Percentiles rank a stretch among this genome's conserved stretches.
These are phyloP conservation scores for Meteorus sp. DNA, from an alignment of 1,140 invertebrate genomes.

Conservation along the genomic window DNA sequence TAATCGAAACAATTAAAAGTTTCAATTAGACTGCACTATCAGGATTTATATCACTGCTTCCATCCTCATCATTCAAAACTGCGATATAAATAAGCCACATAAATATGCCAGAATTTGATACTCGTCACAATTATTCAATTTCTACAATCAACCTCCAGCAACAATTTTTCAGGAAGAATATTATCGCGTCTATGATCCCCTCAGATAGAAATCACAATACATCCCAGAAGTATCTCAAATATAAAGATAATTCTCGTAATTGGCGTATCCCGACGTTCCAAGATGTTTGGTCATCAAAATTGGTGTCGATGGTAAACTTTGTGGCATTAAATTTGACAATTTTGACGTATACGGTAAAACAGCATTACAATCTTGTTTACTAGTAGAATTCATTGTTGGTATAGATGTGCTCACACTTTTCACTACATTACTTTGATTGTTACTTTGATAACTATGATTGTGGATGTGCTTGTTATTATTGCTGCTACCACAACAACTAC, in stretches of 20 bases:
- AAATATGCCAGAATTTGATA: no score
- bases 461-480: constrained; percentile 29
- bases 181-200: neutral
- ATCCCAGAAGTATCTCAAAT: constrained; percentile 50
- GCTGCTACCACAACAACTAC: constrained; percentile 16
- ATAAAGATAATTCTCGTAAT: constrained; percentile 67
- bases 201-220: neutral
- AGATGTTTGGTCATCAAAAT: constrained; percentile 52
- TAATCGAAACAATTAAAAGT: no score
- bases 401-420: constrained; percentile 26
- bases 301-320: constrained; percentile 54
- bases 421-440: constrained; percentile 26
- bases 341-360: constrained; percentile 41
- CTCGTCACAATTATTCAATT: no score
- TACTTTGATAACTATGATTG: constrained; percentile 29
- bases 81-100: no score
- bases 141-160: no score
- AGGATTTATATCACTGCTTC: no score
- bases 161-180: neutral
- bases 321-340: constrained; percentile 40
- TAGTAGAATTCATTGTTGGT: no score
- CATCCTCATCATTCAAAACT: no score
- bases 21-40: no score
- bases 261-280: constrained; percentile 55
- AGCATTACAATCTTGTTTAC: constrained; percentile 36